Evolutionary conservation across 2,113 vertebrate genomes (phyloP).

Genomic region (Lepus europaeus): DNA sequence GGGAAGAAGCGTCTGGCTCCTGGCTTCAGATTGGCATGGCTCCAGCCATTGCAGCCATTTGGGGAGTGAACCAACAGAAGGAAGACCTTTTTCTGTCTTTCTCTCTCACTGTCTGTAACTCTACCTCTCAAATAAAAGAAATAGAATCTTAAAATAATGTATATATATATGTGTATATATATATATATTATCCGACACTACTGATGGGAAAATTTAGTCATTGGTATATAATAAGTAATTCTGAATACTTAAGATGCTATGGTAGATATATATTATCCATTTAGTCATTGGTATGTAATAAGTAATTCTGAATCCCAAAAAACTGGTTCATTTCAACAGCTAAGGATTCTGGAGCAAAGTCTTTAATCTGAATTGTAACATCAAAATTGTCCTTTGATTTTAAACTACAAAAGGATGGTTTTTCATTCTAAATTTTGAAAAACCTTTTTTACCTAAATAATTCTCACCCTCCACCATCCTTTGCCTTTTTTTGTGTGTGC

Average conservation of each 20-base stretch:
- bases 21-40: no score
- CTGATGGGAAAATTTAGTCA: conserved; percentile 30
- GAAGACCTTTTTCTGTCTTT: no score
- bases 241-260: background rate
- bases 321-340: conserved; percentile 6
- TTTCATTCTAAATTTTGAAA: background rate
- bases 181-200: background rate
- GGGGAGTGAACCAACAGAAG: no score
- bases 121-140: no score
- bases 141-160: no score
- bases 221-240: background rate
- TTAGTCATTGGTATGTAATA: background rate
- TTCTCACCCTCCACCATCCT: background rate
- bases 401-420: conserved; percentile 42
- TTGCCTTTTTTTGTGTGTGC: conserved; percentile 34
- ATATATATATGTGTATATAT: no score
- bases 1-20: no score
- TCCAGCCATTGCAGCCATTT: no score
- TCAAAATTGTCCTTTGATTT: conserved; percentile 50
- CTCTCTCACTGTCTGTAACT: no score
- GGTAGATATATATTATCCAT: no score
- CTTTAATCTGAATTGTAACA: background rate
- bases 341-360: background rate
- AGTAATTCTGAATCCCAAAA: background rate
- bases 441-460: background rate